Evolutionary conservation across 2,888 invertebrate species (phyloP).

Genomic region (Rhingia rostrata): DNA sequence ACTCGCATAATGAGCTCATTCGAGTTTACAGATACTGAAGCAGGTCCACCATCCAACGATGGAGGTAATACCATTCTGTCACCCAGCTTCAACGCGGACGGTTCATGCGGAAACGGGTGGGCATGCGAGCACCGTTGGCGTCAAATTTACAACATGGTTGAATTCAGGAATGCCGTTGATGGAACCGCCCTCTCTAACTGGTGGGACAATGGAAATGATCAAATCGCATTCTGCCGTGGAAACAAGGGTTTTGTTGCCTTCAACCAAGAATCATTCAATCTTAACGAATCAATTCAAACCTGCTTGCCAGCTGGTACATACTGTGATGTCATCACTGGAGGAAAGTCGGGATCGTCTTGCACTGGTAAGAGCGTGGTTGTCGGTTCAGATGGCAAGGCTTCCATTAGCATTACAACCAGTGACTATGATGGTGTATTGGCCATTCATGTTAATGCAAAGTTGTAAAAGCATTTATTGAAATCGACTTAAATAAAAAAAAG

Average conservation of each 20-base stretch:
- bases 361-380: conserved; percentile 78
- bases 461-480: conserved; percentile 75
- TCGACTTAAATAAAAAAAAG: too few relatives aligned
- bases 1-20: conserved; percentile 94
- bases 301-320: conserved; percentile 90
- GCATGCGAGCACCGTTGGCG: conserved; percentile 94
- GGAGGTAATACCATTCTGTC: conserved; percentile 86
- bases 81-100: conserved; percentile 87
- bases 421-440: conserved; percentile 88
- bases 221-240: conserved; percentile 93
- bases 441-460: conserved; percentile 84
- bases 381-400: conserved; percentile 76
- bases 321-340: conserved; percentile 93
- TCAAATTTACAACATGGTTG: conserved; percentile 91
- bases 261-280: conserved; percentile 85
- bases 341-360: conserved; percentile 82
- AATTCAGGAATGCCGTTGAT: conserved; percentile 88
- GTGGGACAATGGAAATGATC: conserved; percentile 92
- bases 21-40: conserved; percentile 86
- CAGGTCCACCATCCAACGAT: conserved; percentile 86
- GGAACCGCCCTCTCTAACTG: conserved; percentile 86
- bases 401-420: conserved; percentile 75
- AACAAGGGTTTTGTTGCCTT: conserved; percentile 90
- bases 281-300: conserved; percentile 85
- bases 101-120: conserved; percentile 88